Conservation (phyloP, 1,140 invertebrate species). For the Pissodes strobi region DNA sequence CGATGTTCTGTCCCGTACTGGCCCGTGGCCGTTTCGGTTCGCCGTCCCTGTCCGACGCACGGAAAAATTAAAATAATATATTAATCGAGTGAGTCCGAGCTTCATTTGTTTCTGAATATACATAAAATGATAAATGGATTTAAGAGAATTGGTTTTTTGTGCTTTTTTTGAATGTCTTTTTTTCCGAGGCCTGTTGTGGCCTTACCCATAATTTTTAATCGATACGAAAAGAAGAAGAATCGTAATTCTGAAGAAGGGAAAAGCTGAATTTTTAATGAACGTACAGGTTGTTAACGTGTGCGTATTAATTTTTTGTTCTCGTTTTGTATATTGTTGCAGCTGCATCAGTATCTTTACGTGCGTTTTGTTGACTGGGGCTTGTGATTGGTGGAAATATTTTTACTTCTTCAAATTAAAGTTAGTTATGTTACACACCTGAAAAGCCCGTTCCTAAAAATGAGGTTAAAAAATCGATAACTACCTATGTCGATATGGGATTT, state of each 20-base stretch:
- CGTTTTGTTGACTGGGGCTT: too few relatives aligned
- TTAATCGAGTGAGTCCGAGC: constrained; percentile 20
- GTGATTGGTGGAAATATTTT: too few relatives aligned
- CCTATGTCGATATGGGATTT: too few relatives aligned
- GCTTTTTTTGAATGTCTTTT: constrained; percentile 13
- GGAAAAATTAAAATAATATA: constrained; percentile 19
- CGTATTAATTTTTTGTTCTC: too few relatives aligned
- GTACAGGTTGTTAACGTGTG: not conserved
- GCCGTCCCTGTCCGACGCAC: not conserved
- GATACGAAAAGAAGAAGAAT: not conserved
- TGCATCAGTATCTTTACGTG: too few relatives aligned
- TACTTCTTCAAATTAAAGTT: too few relatives aligned
- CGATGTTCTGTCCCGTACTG: too few relatives aligned
- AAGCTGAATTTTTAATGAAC: constrained; percentile 8
- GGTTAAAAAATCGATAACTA: too few relatives aligned
- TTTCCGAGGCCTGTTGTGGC: not conserved
- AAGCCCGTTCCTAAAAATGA: too few relatives aligned
- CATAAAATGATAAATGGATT: constrained; percentile 33
- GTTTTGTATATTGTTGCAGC: too few relatives aligned
- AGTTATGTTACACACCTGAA: too few relatives aligned
- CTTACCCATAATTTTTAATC: constrained; percentile 7
- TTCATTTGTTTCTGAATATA: constrained; percentile 34
- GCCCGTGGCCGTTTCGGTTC: not conserved
- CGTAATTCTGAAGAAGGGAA: not conserved
- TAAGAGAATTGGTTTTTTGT: constrained; percentile 23